phyloP scores from a whole-genome alignment of 2,888 invertebrate species.

The Homarus gammarus region DNA sequence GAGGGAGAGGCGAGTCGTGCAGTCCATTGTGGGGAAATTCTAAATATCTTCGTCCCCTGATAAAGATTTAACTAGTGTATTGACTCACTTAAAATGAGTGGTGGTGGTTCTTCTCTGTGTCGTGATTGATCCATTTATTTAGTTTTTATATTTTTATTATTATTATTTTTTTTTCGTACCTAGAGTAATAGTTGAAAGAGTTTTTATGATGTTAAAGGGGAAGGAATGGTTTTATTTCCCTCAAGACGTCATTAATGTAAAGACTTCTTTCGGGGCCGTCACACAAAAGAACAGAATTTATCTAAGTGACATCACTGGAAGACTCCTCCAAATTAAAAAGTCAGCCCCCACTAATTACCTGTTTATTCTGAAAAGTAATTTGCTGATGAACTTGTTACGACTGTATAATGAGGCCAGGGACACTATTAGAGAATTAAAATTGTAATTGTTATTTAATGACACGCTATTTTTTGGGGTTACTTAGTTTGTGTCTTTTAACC shows the following conservation, averaged over 20 bases:
- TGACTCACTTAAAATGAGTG: slow-evolving; percentile 22
- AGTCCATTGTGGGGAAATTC: slow-evolving; percentile 23
- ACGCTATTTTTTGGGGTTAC: slow-evolving; percentile 31
- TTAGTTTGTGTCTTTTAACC: background rate
- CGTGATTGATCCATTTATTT: no score
- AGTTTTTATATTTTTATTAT: no score
- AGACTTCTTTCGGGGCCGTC: slow-evolving; percentile 27
- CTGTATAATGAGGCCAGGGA: slow-evolving; percentile 53
- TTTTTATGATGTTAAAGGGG: background rate
- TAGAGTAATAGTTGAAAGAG: background rate
- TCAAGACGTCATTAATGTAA: slow-evolving; percentile 58
- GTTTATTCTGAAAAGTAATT: slow-evolving; percentile 72
- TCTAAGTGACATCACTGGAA: slow-evolving; percentile 35
- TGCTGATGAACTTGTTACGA: slow-evolving; percentile 72
- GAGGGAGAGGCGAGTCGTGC: background rate
- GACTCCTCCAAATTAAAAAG: slow-evolving; percentile 55
- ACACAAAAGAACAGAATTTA: slow-evolving; percentile 57
- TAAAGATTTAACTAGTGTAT: slow-evolving; percentile 40
- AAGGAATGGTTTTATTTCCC: slow-evolving; percentile 9
- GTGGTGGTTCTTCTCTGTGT: background rate
- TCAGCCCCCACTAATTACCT: slow-evolving; percentile 66
- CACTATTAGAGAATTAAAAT: slow-evolving; percentile 63
- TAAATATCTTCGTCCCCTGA: slow-evolving; percentile 56
- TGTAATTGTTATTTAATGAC: slow-evolving; percentile 68
- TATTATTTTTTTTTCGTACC: background rate